Evolutionary conservation across 2,888 invertebrate genomes (phyloP).

Genomic region (Marronus borbonicus): DNA sequence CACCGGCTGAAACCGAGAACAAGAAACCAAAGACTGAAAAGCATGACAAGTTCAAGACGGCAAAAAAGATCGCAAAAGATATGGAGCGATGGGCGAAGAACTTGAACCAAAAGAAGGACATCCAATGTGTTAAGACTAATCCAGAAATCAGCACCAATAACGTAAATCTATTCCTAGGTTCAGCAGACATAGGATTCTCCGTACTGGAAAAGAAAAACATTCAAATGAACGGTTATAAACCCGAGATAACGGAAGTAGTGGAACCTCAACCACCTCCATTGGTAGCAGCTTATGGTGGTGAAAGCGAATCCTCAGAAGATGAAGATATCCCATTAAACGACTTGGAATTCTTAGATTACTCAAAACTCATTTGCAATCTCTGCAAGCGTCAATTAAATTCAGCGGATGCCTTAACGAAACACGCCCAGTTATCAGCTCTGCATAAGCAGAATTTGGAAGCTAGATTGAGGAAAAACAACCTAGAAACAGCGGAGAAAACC

Average conservation of each 20-base stretch:
- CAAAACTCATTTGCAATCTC: constrained; percentile 91
- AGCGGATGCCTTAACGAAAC: constrained; percentile 89
- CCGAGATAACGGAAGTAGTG: constrained; percentile 66
- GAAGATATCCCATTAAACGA: constrained; percentile 77
- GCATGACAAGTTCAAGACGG: constrained; percentile 96
- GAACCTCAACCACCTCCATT: constrained; percentile 69
- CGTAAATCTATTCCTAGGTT: constrained; percentile 74
- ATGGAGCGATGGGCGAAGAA: constrained; percentile 98
- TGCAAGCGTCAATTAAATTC: constrained; percentile 97
- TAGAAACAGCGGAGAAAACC: constrained; percentile 59
- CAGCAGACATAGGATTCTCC: constrained; percentile 94
- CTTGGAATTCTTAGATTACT: constrained; percentile 88
- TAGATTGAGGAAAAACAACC: constrained; percentile 61
- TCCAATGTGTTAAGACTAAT: constrained; percentile 63
- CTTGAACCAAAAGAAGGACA: constrained; percentile 95
- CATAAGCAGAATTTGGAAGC: constrained; percentile 90
- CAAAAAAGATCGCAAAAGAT: constrained; percentile 97
- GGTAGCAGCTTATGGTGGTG: constrained; percentile 86
- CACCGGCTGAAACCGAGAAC: constrained; percentile 57
- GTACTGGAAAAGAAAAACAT: constrained; percentile 85
- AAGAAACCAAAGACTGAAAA: constrained; percentile 83
- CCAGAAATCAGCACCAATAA: constrained; percentile 53
- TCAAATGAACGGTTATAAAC: constrained; percentile 64
- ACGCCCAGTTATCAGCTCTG: constrained; percentile 93
- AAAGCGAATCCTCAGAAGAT: constrained; percentile 75